These are phyloP conservation scores for Tenthredo scrophulariae DNA, from an alignment of 2,888 invertebrate species.

Conservation along the genomic window DNA sequence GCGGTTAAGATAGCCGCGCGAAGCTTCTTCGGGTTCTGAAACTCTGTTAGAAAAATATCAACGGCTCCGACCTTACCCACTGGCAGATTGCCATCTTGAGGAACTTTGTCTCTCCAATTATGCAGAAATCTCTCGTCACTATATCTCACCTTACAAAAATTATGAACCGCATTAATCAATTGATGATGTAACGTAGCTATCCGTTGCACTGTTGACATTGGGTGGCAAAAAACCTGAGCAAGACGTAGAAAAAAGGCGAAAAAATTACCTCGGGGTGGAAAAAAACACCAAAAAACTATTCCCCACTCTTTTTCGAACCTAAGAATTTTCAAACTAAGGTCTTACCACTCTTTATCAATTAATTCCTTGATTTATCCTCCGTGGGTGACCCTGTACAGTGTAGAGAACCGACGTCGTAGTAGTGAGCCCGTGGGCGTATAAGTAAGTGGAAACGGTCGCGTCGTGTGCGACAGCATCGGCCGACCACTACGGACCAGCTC, in stretches of 20 bases:
- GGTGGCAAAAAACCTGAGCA: not conserved
- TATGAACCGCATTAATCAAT: not conserved
- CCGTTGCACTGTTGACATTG: not conserved
- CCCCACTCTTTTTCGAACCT: constrained; percentile 15
- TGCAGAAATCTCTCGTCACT: not conserved
- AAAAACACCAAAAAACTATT: constrained; percentile 24
- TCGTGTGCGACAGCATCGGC: constrained; percentile 37
- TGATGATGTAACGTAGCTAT: not conserved
- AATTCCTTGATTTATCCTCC: constrained; percentile 56
- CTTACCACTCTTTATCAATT: too few species aligned
- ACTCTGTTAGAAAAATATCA: constrained; percentile 71
- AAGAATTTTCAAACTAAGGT: not conserved
- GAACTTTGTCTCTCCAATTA: not conserved
- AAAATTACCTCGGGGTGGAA: not conserved
- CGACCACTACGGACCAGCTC: constrained; percentile 47
- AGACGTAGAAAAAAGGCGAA: not conserved
- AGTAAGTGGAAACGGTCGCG: constrained; percentile 27
- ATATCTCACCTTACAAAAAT: constrained; percentile 58
- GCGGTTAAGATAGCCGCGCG: not conserved
- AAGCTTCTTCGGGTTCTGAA: constrained; percentile 64
- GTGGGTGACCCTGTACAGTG: constrained; percentile 39
- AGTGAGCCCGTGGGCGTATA: constrained; percentile 55
- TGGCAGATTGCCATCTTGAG: not conserved
- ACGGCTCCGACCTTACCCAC: constrained; percentile 69
- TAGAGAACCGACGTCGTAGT: constrained; percentile 47